phyloP scores from a whole-genome alignment of 30 jellyfish, hydroid and myxozoan species.

The Phacellophora camtschatica region DNA sequence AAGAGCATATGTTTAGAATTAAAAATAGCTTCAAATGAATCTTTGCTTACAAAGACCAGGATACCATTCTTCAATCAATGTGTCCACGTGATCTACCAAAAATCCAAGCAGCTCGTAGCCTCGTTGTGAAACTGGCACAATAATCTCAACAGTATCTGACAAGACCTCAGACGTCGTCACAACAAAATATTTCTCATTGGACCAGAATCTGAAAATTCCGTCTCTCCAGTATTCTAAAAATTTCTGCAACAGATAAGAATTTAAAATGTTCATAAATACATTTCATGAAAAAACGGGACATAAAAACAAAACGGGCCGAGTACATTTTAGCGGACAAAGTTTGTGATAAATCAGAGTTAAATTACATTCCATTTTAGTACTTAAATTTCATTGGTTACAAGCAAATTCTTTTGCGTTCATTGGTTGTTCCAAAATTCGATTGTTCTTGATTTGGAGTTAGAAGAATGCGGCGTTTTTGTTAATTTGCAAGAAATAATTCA shows the following conservation, averaged over 20 bases:
- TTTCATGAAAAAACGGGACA: background rate
- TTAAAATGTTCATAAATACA: background rate
- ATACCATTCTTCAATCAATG: constrained; percentile 90
- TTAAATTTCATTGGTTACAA: too few species aligned
- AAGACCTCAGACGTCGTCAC: constrained; percentile 24
- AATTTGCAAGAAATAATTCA: too few species aligned
- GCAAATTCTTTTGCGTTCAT: too few species aligned
- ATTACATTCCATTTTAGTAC: too few species aligned
- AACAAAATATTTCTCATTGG: constrained; percentile 36
- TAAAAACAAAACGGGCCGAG: background rate
- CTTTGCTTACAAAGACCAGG: constrained; percentile 78
- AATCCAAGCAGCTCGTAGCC: constrained; percentile 84
- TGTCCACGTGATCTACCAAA: constrained; percentile 78
- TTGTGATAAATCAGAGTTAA: too few species aligned
- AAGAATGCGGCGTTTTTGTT: too few species aligned
- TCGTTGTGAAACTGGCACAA: constrained; percentile 43
- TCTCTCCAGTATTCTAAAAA: constrained; percentile 79
- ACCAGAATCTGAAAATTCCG: constrained; percentile 78
- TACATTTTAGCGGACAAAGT: background rate
- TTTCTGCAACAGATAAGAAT: background rate
- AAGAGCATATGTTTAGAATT: too few species aligned
- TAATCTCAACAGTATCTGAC: constrained; percentile 58
- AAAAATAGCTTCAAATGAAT: too few species aligned
- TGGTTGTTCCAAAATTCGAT: too few species aligned
- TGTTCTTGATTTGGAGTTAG: too few species aligned